Percentiles rank a stretch among this genome's conserved stretches.
Evolutionary conservation across 1,140 invertebrate species (phyloP).

Genomic region (Drosophila busckii): DNA sequence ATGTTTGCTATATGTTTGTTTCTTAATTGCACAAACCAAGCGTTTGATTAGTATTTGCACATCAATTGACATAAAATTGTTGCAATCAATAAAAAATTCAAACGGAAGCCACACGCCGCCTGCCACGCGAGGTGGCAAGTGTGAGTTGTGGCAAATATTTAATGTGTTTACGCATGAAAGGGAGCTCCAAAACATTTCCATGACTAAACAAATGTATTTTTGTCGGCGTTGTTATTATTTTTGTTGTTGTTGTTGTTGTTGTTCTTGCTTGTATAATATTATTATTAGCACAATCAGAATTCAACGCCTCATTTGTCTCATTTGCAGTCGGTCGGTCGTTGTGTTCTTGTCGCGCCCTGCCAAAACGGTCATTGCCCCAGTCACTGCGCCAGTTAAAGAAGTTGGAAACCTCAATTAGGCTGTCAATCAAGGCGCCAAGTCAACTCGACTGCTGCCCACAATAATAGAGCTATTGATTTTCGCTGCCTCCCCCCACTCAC

Average conservation of each 20-base stretch:
- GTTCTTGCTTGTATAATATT: conserved; percentile 52
- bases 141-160: conserved; percentile 64
- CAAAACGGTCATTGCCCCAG: conserved; percentile 56
- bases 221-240: neutral
- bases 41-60: conserved; percentile 70
- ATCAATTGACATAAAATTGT: conserved; percentile 71
- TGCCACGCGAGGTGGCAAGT: too few species aligned
- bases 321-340: too few species aligned
- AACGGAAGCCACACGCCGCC: conserved; percentile 35
- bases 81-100: conserved; percentile 74
- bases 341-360: neutral
- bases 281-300: conserved; percentile 48
- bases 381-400: conserved; percentile 34
- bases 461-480: conserved; percentile 76
- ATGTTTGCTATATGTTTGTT: conserved; percentile 29
- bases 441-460: conserved; percentile 33
- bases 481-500: neutral
- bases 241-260: conserved; percentile 14
- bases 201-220: conserved; percentile 47
- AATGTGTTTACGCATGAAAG: conserved; percentile 34
- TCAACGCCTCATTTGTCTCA: too few species aligned
- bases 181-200: conserved; percentile 21
- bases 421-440: conserved; percentile 62
- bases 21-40: conserved; percentile 68
- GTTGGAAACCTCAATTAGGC: conserved; percentile 70